These are phyloP conservation scores for Poecilobothrus nobilitatus DNA, from an alignment of 2,888 invertebrate genomes.

Conservation along the genomic window DNA sequence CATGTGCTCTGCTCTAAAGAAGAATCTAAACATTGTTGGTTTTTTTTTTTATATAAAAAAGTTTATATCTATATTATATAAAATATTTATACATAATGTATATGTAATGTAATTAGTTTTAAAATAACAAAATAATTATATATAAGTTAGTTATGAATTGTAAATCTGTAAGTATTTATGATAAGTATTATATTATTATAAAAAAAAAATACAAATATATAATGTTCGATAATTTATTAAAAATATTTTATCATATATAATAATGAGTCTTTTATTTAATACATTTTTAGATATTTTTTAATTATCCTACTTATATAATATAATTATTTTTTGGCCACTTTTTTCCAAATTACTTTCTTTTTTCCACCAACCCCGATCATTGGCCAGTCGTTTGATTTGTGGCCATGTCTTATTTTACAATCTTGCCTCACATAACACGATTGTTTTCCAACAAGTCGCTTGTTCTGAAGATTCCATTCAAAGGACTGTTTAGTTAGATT, in stretches of 20 bases:
- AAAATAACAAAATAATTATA: background rate
- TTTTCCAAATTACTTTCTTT: too few relatives aligned
- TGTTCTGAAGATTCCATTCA: too few relatives aligned
- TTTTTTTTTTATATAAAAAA: constrained; percentile 3
- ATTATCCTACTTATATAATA: too few relatives aligned
- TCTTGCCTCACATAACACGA: too few relatives aligned
- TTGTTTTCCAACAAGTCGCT: too few relatives aligned
- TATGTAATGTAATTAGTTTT: background rate
- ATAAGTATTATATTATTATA: constrained; percentile 1
- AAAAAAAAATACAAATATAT: background rate
- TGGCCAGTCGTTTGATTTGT: too few relatives aligned
- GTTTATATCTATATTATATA: background rate
- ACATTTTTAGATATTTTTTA: background rate
- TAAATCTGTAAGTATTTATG: background rate
- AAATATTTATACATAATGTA: background rate
- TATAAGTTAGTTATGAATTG: constrained; percentile 4
- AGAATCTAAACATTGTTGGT: background rate
- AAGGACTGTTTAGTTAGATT: too few relatives aligned
- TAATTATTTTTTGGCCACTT: too few relatives aligned
- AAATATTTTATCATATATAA: constrained; percentile 2
- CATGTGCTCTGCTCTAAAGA: background rate
- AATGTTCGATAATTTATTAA: constrained; percentile 6
- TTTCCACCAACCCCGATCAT: too few relatives aligned
- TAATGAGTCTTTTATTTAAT: background rate
- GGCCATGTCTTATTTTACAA: too few relatives aligned